A percentile compares a stretch with the other conserved stretches of the same genome.
Conservation (phyloP, 2,113 vertebrate species). For the Pogonocichla stellata region DNA sequence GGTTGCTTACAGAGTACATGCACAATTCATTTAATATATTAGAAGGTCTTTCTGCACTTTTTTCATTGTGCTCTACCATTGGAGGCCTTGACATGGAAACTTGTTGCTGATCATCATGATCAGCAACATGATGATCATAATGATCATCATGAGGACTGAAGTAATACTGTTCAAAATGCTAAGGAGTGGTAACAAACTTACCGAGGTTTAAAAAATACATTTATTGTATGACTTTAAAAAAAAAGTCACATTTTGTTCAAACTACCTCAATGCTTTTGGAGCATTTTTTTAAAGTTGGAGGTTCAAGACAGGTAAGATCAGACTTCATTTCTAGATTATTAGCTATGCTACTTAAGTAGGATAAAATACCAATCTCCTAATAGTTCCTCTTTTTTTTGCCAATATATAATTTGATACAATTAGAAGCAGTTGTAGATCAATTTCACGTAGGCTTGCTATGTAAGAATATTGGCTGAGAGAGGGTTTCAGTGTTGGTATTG, state of each 20-base stretch:
- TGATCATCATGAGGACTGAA: not conserved
- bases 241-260: not conserved
- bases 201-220: not conserved
- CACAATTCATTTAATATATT: not conserved
- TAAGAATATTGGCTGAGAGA: not conserved
- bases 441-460: not conserved
- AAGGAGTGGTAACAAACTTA: not conserved
- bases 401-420: not conserved
- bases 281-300: not conserved
- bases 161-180: not conserved
- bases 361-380: not conserved
- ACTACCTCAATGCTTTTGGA: not conserved
- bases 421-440: not conserved
- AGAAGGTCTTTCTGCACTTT: not conserved
- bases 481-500: not conserved
- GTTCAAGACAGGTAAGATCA: not conserved
- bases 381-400: not conserved
- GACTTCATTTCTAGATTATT: not conserved
- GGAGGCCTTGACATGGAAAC: not conserved
- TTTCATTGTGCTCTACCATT: not conserved
- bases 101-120: no score
- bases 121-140: no score
- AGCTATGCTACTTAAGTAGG: not conserved
- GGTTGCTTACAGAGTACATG: not conserved
- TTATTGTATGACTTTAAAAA: accelerated